Conservation (phyloP, 2,797 vertebrate genomes). For the Bradypodion ventrale region DNA sequence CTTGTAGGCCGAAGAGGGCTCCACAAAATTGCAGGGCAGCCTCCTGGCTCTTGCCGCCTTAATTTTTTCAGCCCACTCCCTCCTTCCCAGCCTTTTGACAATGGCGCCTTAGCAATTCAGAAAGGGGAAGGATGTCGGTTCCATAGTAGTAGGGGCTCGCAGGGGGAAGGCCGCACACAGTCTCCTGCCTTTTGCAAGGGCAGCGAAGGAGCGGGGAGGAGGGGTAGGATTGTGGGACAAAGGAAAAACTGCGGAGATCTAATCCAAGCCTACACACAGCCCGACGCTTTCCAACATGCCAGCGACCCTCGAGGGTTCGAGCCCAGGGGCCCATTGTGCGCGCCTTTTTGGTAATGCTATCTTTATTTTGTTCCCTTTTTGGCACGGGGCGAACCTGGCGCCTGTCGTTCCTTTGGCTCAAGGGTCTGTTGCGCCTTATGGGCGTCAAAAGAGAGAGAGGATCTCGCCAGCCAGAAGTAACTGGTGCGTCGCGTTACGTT, state of each 20-base stretch:
- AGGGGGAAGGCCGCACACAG: conserved; percentile 2
- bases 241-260: conserved; percentile 38
- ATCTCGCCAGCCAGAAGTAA: background rate
- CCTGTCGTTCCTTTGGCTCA: too few species aligned
- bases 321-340: background rate
- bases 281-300: too few species aligned
- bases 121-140: background rate
- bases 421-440: background rate
- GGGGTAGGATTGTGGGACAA: conserved; percentile 39
- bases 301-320: background rate
- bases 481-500: background rate
- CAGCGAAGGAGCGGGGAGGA: background rate
- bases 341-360: background rate
- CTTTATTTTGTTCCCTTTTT: too few species aligned
- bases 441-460: background rate
- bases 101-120: conserved; percentile 62
- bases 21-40: background rate
- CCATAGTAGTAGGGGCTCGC: background rate
- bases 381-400: too few species aligned
- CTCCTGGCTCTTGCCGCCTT: background rate
- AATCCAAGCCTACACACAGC: background rate
- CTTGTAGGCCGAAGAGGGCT: background rate
- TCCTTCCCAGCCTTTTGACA: conserved; percentile 43
- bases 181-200: conserved; percentile 24
- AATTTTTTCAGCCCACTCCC: background rate